These are phyloP conservation scores for Tor tambroides DNA, from an alignment of 2,113 vertebrate species.

Conservation along the genomic window DNA sequence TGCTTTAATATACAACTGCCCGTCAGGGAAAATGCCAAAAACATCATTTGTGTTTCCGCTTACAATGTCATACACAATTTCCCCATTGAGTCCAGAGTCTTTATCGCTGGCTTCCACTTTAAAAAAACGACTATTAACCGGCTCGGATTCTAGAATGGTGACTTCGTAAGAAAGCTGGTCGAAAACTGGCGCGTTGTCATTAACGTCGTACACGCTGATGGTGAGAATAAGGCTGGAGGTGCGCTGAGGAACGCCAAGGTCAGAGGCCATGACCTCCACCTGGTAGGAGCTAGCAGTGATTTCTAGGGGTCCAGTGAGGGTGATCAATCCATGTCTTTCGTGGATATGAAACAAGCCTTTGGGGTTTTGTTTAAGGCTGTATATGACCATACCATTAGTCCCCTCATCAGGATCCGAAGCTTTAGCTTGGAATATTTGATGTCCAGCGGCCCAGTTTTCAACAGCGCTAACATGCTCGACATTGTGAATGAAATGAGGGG, in stretches of 20 bases:
- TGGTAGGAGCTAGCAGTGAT: slow-evolving; percentile 89
- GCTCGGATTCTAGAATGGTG: slow-evolving; percentile 88
- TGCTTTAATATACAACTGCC: slow-evolving; percentile 93
- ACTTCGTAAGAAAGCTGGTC: slow-evolving; percentile 97
- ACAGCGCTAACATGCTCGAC: slow-evolving; percentile 92
- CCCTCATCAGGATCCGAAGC: slow-evolving; percentile 92
- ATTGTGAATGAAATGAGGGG: slow-evolving; percentile 86
- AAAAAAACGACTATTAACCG: slow-evolving; percentile 96
- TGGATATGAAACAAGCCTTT: slow-evolving; percentile 86
- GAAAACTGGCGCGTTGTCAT: slow-evolving; percentile 93
- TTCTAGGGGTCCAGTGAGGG: slow-evolving; percentile 84
- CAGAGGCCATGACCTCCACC: slow-evolving; percentile 87
- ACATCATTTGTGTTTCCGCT: slow-evolving; percentile 88
- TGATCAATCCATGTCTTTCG: slow-evolving; percentile 86
- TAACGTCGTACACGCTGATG: slow-evolving; percentile 93
- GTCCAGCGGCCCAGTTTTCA: slow-evolving; percentile 94
- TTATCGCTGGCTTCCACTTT: slow-evolving; percentile 92
- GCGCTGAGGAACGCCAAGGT: slow-evolving; percentile 88
- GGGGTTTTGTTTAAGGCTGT: slow-evolving; percentile 91
- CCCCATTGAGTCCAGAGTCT: slow-evolving; percentile 92
- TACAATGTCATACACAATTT: slow-evolving; percentile 89
- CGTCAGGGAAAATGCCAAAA: slow-evolving; percentile 97
- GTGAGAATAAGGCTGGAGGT: slow-evolving; percentile 87
- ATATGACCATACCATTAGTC: slow-evolving; percentile 86
- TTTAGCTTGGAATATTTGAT: slow-evolving; percentile 91